Conservation (phyloP, 2,797 vertebrate genomes). For the Chanos chanos region DNA sequence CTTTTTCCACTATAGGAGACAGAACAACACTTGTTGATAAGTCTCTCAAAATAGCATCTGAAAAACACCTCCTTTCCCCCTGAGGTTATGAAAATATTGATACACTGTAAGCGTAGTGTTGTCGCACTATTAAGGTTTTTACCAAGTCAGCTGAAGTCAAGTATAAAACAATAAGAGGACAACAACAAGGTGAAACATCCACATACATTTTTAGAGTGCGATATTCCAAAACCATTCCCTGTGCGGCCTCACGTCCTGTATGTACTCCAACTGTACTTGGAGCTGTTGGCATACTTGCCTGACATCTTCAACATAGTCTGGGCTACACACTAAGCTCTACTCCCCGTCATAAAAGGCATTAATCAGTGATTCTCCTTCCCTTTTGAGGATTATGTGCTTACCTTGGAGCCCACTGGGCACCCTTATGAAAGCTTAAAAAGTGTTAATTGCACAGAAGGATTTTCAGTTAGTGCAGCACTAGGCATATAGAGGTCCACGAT, state of each 20-base stretch:
- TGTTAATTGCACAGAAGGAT: slow-evolving; percentile 63
- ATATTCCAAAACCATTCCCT: too few relatives aligned
- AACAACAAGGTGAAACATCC: too few relatives aligned
- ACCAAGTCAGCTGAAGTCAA: not conserved
- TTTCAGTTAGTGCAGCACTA: slow-evolving; percentile 55
- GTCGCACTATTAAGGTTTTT: not conserved
- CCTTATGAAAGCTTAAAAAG: slow-evolving; percentile 58
- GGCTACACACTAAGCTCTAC: slow-evolving; percentile 53
- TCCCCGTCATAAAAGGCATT: slow-evolving; percentile 58
- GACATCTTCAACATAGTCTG: slow-evolving; percentile 43
- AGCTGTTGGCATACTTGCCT: too few relatives aligned
- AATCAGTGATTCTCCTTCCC: slow-evolving; percentile 51
- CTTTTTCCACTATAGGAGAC: slow-evolving; percentile 63
- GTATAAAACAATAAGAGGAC: not conserved
- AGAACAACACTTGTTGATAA: slow-evolving; percentile 53
- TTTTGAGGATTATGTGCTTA: slow-evolving; percentile 68
- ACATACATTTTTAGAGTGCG: too few relatives aligned
- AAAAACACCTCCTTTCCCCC: slow-evolving; percentile 19
- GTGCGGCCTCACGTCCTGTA: too few relatives aligned
- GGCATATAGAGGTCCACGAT: too few relatives aligned
- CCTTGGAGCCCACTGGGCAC: slow-evolving; percentile 53
- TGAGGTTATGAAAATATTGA: slow-evolving; percentile 19
- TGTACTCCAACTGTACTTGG: too few relatives aligned
- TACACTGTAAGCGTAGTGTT: not conserved
- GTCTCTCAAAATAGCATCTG: slow-evolving; percentile 36